phyloP scores from a whole-genome alignment of 2,888 invertebrate genomes.

The Gisinianus flammeolus region DNA sequence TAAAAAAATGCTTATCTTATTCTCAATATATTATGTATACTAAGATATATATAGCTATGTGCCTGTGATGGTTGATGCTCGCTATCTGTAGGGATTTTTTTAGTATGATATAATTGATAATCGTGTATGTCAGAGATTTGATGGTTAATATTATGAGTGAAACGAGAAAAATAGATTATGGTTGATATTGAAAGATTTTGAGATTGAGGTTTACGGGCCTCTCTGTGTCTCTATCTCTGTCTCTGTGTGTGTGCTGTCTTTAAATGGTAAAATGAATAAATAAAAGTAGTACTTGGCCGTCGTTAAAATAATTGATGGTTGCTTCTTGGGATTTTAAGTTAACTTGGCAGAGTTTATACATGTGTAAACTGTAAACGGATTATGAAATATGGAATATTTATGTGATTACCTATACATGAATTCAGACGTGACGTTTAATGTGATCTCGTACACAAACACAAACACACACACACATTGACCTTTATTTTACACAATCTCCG shows the following conservation, averaged over 20 bases:
- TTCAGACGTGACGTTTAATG: too few relatives aligned
- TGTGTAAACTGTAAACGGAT: too few relatives aligned
- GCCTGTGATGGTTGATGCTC: too few relatives aligned
- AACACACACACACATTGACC: too few relatives aligned
- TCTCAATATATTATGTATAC: background rate
- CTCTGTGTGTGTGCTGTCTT: too few relatives aligned
- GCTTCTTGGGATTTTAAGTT: background rate
- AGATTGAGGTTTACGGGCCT: background rate
- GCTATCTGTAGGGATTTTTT: background rate
- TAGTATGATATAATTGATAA: background rate
- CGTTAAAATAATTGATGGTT: background rate
- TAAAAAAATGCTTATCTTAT: background rate
- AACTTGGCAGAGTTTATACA: background rate
- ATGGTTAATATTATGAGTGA: background rate
- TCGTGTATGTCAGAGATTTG: background rate
- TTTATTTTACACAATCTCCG: too few relatives aligned
- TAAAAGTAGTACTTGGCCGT: background rate
- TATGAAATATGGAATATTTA: too few relatives aligned
- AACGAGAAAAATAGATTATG: background rate
- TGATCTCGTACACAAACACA: too few relatives aligned
- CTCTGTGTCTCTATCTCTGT: too few relatives aligned
- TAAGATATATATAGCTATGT: background rate
- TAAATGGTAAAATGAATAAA: background rate
- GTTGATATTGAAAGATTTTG: background rate
- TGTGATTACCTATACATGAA: too few relatives aligned